Conservation (phyloP, 2,113 vertebrate species). For the Odontesthes bonariensis region DNA sequence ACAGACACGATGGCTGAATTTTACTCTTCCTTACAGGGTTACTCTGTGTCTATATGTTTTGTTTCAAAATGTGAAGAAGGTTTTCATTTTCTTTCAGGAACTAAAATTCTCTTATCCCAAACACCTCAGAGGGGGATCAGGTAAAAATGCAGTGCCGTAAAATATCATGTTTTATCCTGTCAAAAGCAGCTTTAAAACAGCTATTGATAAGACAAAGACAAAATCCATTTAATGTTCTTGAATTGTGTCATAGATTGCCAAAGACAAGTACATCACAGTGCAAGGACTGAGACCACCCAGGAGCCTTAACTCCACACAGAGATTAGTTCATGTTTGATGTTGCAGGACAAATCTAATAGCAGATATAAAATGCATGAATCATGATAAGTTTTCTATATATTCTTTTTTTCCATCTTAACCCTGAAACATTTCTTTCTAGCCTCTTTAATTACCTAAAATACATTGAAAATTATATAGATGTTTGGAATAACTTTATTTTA, state of each 20-base stretch:
- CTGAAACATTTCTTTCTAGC: background rate
- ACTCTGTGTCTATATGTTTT: background rate
- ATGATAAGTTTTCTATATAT: background rate
- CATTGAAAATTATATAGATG: background rate
- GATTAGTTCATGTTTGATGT: background rate
- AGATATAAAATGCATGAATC: background rate
- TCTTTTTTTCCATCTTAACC: background rate
- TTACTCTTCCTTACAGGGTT: background rate
- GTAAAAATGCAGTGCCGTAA: background rate
- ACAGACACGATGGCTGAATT: constrained; percentile 32
- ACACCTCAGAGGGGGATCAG: constrained; percentile 14
- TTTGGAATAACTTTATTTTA: background rate
- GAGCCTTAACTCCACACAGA: background rate
- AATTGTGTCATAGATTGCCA: constrained; percentile 33
- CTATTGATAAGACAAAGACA: background rate
- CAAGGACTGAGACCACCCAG: constrained; percentile 35
- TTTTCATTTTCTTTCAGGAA: background rate
- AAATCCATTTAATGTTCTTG: constrained; percentile 39
- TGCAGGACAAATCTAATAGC: background rate
- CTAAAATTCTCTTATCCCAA: background rate
- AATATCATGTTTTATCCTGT: constrained; percentile 29
- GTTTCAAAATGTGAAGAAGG: background rate
- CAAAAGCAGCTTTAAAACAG: constrained; percentile 24
- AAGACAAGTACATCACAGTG: constrained; percentile 6
- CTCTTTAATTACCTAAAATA: background rate